Evolutionary conservation across 2,888 invertebrate genomes (phyloP).

Genomic region (Gortyna flavago): DNA sequence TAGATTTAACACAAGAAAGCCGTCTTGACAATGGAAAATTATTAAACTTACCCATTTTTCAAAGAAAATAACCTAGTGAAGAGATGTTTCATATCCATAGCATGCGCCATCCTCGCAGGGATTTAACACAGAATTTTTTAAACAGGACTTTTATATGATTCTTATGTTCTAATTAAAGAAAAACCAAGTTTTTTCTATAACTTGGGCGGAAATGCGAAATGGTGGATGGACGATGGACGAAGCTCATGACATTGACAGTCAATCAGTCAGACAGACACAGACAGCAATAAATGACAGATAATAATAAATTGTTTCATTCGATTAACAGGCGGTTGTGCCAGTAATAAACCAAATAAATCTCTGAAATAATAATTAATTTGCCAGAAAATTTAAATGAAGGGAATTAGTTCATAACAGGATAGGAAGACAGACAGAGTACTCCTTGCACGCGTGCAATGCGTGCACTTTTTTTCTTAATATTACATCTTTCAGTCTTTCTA

Average conservation of each 20-base stretch:
- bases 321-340: conserved; percentile 27
- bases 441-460: no score
- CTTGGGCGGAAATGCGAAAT: conserved; percentile 25
- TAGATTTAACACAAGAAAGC: conserved; percentile 17
- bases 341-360: background rate
- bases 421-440: no score
- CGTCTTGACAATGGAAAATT: conserved; percentile 17
- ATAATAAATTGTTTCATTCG: conserved; percentile 4
- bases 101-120: conserved; percentile 81
- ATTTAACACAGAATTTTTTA: conserved; percentile 33
- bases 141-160: conserved; percentile 17
- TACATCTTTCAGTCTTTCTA: no score
- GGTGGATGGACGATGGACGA: conserved; percentile 16
- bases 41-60: conserved; percentile 84
- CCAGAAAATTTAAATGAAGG: no score
- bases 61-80: conserved; percentile 87
- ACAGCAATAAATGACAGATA: background rate
- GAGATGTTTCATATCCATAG: conserved; percentile 85
- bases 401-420: no score
- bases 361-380: no score
- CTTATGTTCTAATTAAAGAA: conserved; percentile 18
- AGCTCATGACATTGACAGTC: conserved; percentile 42
- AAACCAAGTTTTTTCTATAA: conserved; percentile 25
- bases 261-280: no score
- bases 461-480: no score